These are phyloP conservation scores for Conopomorpha cramerella DNA, from an alignment of 1,140 invertebrate genomes.

Conservation along the genomic window DNA sequence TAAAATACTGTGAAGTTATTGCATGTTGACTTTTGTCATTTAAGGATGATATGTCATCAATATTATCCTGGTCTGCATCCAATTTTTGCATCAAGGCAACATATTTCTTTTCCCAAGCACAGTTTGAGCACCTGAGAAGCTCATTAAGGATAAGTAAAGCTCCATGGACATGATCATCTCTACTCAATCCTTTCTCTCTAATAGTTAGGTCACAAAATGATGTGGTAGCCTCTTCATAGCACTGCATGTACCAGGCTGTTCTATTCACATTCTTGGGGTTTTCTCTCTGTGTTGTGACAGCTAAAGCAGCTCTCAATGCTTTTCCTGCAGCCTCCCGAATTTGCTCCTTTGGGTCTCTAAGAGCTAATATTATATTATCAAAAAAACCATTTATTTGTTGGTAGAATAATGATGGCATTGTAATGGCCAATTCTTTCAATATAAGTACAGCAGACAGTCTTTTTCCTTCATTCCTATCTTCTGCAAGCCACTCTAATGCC, in stretches of 20 bases:
- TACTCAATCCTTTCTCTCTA: slow-evolving; percentile 75
- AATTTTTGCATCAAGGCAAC: slow-evolving; percentile 68
- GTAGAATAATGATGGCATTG: slow-evolving; percentile 97
- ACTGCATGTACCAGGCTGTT: slow-evolving; percentile 88
- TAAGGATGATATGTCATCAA: slow-evolving; percentile 61
- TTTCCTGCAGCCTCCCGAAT: slow-evolving; percentile 92
- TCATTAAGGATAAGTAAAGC: slow-evolving; percentile 94
- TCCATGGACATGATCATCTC: slow-evolving; percentile 92
- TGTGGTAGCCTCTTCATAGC: slow-evolving; percentile 84
- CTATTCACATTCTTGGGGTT: slow-evolving; percentile 86
- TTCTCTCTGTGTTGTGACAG: slow-evolving; percentile 93
- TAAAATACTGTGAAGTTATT: slow-evolving; percentile 70
- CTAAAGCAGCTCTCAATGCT: slow-evolving; percentile 88
- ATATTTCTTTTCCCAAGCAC: slow-evolving; percentile 84
- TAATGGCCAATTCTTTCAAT: slow-evolving; percentile 90
- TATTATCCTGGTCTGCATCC: slow-evolving; percentile 44
- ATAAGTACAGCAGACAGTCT: slow-evolving; percentile 91
- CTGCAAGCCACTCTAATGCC: slow-evolving; percentile 91
- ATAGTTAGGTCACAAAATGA: slow-evolving; percentile 74
- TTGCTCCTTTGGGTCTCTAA: slow-evolving; percentile 89
- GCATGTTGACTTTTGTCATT: slow-evolving; percentile 57
- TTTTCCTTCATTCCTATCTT: slow-evolving; percentile 86
- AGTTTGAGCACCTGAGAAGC: slow-evolving; percentile 89
- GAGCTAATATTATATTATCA: slow-evolving; percentile 91
- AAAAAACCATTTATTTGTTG: slow-evolving; percentile 97